Percentiles rank a stretch among this genome's conserved stretches.
Evolutionary conservation across 23 tunicate species (phyloP).

Genomic region (Halocynthia roretzi): DNA sequence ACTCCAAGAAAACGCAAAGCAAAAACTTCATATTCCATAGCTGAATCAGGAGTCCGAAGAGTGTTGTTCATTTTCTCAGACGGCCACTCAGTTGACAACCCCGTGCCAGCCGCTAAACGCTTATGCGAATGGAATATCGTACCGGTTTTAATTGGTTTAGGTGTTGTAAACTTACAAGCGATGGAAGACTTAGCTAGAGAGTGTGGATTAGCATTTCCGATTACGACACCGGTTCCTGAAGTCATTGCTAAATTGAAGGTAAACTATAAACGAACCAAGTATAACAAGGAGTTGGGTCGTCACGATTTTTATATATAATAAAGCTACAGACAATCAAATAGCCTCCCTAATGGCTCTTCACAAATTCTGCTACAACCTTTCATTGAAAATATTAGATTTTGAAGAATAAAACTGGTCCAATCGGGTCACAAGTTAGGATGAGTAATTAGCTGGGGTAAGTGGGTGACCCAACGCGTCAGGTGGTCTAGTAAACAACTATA

Average conservation of each 20-base stretch:
- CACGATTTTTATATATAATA: no score
- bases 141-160: conserved; percentile 60
- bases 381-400: no score
- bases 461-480: no score
- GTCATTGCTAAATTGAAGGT: conserved; percentile 59
- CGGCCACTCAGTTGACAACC: conserved; percentile 69
- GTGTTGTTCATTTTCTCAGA: conserved; percentile 64
- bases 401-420: no score
- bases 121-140: conserved; percentile 68
- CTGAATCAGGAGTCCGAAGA: conserved; percentile 19
- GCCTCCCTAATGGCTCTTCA: no score
- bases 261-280: no score
- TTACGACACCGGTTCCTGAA: conserved; percentile 35
- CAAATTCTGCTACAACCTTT: no score
- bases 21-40: neutral
- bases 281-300: no score
- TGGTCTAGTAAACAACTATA: no score
- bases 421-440: no score
- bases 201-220: conserved; percentile 52
- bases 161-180: conserved; percentile 39
- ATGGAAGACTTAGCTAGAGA: conserved; percentile 35
- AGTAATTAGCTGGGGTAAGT: no score
- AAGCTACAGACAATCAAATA: no score
- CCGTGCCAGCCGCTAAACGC: conserved; percentile 45
- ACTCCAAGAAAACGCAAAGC: neutral